Evolutionary conservation across 1,140 invertebrate genomes (phyloP).

Genomic region (Procambarus clarkii): DNA sequence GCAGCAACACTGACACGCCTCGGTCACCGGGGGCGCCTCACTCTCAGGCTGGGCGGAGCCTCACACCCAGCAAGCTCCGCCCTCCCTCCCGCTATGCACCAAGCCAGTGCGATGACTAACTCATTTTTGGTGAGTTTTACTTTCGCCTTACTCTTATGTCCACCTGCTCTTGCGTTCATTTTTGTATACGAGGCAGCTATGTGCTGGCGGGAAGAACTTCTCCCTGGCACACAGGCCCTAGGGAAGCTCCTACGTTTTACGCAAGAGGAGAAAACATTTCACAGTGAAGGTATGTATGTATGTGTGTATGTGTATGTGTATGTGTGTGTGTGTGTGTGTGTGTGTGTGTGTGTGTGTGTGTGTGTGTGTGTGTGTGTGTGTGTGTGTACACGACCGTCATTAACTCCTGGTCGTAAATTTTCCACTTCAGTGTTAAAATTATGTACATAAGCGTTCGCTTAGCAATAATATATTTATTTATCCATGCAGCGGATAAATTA

Average conservation of each 20-base stretch:
- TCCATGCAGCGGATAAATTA: background rate
- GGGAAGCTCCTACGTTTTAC: background rate
- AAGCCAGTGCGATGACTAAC: constrained; percentile 5
- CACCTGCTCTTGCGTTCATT: background rate
- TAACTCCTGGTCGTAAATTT: background rate
- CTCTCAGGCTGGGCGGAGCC: constrained; percentile 13
- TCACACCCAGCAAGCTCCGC: constrained; percentile 18
- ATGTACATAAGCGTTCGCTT: background rate
- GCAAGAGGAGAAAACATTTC: background rate
- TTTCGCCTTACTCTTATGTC: background rate
- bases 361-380: no score
- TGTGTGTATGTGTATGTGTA: no score
- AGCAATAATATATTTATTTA: background rate
- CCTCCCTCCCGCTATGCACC: constrained; percentile 16
- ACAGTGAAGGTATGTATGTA: background rate
- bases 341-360: no score
- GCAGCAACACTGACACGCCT: constrained; percentile 37
- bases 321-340: no score
- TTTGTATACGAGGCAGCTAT: background rate
- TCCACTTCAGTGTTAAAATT: background rate
- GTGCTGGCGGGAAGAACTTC: background rate
- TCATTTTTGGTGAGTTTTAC: background rate
- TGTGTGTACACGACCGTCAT: background rate
- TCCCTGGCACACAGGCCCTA: no score
- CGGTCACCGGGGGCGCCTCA: constrained; percentile 31